These are phyloP conservation scores for Xestia xanthographa DNA, from an alignment of 2,888 invertebrate genomes.

Conservation along the genomic window DNA sequence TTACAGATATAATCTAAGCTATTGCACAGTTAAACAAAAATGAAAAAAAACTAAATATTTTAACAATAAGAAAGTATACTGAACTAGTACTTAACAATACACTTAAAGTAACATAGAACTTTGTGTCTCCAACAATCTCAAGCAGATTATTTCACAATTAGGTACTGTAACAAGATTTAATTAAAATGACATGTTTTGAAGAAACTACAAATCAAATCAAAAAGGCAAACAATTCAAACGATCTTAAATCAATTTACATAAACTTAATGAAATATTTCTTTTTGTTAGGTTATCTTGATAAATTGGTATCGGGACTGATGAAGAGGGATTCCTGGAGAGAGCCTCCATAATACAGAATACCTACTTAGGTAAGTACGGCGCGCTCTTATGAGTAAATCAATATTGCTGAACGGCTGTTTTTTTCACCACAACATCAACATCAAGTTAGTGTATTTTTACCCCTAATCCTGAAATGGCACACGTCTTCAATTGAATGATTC, in stretches of 20 bases:
- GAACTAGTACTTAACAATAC: no score
- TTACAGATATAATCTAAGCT: no score
- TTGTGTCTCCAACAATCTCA: no score
- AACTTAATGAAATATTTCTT: conserved; percentile 1
- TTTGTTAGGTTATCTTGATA: background rate
- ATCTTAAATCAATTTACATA: conserved; percentile 14
- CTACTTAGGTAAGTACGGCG: background rate
- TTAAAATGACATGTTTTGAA: no score
- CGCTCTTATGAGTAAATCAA: background rate
- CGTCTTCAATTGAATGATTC: background rate
- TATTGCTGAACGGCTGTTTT: conserved; percentile 7
- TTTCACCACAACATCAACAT: background rate
- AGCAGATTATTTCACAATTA: no score
- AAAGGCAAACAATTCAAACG: conserved; percentile 4
- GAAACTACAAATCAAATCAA: conserved; percentile 16
- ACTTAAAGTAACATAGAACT: no score
- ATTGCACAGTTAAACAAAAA: no score
- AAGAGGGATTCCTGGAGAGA: background rate
- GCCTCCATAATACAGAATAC: background rate
- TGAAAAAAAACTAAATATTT: no score
- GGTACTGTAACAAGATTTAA: no score
- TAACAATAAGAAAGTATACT: no score
- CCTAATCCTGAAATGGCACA: background rate
- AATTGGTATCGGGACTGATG: background rate
- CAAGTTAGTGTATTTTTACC: background rate